Evolutionary conservation across 2,888 invertebrate species (phyloP), one percentile per base, ranked within the genome.

Genomic region (Drosophila mettleri): DNA sequence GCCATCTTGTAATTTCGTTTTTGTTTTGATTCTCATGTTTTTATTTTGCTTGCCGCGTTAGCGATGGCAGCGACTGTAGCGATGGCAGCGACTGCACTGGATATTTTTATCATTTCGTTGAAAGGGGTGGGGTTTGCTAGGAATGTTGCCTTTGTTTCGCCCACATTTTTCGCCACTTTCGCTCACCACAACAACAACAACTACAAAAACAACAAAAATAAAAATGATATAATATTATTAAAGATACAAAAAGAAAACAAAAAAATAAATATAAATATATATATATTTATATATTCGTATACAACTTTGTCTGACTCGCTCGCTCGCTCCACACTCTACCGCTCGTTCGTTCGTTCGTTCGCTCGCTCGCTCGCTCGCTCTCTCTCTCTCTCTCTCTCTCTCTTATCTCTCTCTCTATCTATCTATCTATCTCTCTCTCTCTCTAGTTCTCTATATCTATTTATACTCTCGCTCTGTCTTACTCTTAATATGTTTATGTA

Each of bases 261-360:
- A 27, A 12, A 43, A 27, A 12, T 3, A 31, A 16, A 5, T n/a
- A 20, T 20, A 39, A 16, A n/a, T 3, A 43, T n/a, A 24, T 22
- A 41, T 16, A 46, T 29, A 46, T 10, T 18, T 38, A 38, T 24
- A 43, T 43, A 31, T 12, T 18, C 22, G 34, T 49, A 49, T 22
- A 58, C 49, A 45, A 48, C 59, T 82, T 69, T 79, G 49, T 46
- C 60, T 69, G 67, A 69, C 53, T 77, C 78, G 69, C 64, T 80
- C 83, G 61, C 62, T 81, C 67, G 53, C 49, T 51, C 49, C 49
- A 51, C 49, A 61, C 57, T 63, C 22, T 80, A 61, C 69, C 54
- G 61, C 61, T 67, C 59, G 60, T 27, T 69, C 75, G 59, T 43
- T 63, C 53, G 59, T 9, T 67, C 59, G 46, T 16, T 67, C 53